Percentiles rank a stretch among this genome's conserved stretches.
Conservation (phyloP, 2,797 vertebrate genomes). For the Phaenicophaeus curvirostris region DNA sequence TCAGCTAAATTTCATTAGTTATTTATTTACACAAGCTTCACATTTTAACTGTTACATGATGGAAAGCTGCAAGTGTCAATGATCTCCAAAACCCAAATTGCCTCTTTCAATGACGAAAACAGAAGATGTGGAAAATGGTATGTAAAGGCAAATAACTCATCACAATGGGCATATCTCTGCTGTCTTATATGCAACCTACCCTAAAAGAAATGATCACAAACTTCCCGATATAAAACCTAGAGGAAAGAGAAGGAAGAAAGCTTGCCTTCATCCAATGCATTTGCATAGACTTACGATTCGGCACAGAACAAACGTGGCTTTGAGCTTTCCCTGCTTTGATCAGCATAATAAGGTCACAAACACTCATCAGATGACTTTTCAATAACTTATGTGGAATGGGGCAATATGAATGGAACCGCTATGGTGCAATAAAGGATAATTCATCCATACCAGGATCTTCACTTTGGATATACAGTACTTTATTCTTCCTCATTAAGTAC, state of each 20-base stretch:
- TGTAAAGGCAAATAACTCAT: not conserved
- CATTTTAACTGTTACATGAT: not conserved
- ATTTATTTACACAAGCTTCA: not conserved
- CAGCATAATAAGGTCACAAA: not conserved
- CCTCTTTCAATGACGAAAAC: not conserved
- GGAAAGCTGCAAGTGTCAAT: not conserved
- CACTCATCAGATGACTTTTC: not conserved
- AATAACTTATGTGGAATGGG: not conserved
- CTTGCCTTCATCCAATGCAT: rapidly evolving
- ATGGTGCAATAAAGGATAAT: not conserved
- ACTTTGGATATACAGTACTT: not conserved
- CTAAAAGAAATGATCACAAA: rapidly evolving
- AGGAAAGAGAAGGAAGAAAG: not conserved
- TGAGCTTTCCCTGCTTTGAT: not conserved
- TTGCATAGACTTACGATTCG: not conserved
- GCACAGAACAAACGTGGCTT: not conserved
- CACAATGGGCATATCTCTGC: rapidly evolving
- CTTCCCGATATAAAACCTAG: not conserved
- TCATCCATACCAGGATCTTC: not conserved
- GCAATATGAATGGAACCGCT: not conserved
- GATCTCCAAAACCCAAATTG: not conserved
- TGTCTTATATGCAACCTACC: too few species aligned
- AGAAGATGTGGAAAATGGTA: not conserved
- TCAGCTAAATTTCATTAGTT: not conserved
- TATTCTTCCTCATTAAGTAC: not conserved